Percentiles rank a stretch among this genome's conserved stretches.
Conservation (phyloP, 2,797 vertebrate genomes). For the Clarias fuscus region DNA sequence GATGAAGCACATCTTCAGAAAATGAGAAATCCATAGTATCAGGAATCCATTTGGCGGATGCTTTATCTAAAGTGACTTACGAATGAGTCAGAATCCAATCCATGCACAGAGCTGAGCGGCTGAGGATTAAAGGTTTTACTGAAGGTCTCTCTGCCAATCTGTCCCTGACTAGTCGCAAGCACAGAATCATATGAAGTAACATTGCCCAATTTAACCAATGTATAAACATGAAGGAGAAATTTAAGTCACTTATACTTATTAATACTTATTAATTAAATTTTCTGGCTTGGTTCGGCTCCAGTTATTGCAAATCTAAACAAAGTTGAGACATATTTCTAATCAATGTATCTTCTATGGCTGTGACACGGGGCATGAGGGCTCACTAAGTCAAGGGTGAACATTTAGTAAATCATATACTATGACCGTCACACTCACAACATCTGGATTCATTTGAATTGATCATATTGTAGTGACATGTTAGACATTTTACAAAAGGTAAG, state of each 20-base stretch:
- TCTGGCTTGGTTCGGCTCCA: neutral
- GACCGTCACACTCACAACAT: neutral
- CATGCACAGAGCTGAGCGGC: neutral
- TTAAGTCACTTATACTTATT: neutral
- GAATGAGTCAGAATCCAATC: constrained; percentile 4
- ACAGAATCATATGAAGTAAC: neutral
- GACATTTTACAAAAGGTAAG: neutral
- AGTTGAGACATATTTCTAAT: neutral
- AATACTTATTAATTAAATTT: neutral
- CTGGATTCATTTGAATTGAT: neutral
- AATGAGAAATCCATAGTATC: constrained; percentile 4
- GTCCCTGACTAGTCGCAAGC: neutral
- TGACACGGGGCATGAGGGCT: neutral
- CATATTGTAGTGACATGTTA: neutral
- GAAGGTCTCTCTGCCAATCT: neutral
- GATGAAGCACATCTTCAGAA: neutral
- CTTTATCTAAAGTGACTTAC: neutral
- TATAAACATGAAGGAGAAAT: neutral
- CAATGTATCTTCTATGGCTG: neutral
- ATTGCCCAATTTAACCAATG: neutral
- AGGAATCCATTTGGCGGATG: neutral
- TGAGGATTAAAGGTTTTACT: constrained; percentile 5
- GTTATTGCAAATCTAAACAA: neutral
- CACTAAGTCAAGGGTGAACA: neutral
- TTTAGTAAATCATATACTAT: neutral